Evolutionary conservation across 2,797 vertebrate species (phyloP).

Genomic region (Mormyrus proboscirostris): DNA sequence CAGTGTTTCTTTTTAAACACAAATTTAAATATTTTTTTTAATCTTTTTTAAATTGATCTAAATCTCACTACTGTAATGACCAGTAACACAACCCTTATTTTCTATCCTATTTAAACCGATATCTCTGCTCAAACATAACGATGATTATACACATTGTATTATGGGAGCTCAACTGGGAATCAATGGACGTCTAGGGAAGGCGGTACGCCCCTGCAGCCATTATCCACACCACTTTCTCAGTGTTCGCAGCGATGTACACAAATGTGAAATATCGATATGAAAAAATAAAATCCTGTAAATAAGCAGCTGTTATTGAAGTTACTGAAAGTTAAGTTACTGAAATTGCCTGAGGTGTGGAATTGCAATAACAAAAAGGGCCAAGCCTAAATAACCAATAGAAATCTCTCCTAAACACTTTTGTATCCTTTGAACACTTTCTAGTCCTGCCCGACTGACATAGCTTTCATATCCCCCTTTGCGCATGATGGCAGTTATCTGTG

Average conservation of each 20-base stretch:
- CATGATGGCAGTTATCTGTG: background rate
- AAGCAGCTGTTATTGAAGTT: background rate
- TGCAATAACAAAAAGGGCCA: background rate
- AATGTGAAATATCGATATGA: background rate
- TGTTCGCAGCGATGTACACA: background rate
- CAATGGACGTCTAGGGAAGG: background rate
- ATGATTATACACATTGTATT: background rate
- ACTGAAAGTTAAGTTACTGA: background rate
- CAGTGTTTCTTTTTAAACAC: background rate
- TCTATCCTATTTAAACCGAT: background rate
- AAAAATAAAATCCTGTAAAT: background rate
- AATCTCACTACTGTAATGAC: background rate
- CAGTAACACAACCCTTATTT: background rate
- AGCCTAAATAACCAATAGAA: background rate
- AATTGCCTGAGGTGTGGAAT: background rate
- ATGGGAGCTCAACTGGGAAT: background rate
- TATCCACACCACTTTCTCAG: background rate
- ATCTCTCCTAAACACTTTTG: background rate
- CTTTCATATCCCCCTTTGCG: background rate
- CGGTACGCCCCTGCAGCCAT: background rate
- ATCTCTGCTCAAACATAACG: background rate
- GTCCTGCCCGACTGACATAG: background rate
- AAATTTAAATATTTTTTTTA: background rate
- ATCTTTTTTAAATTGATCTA: background rate
- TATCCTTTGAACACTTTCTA: background rate